These are phyloP conservation scores for Erebia aethiops DNA, from an alignment of 2,888 invertebrate species.

Conservation along the genomic window DNA sequence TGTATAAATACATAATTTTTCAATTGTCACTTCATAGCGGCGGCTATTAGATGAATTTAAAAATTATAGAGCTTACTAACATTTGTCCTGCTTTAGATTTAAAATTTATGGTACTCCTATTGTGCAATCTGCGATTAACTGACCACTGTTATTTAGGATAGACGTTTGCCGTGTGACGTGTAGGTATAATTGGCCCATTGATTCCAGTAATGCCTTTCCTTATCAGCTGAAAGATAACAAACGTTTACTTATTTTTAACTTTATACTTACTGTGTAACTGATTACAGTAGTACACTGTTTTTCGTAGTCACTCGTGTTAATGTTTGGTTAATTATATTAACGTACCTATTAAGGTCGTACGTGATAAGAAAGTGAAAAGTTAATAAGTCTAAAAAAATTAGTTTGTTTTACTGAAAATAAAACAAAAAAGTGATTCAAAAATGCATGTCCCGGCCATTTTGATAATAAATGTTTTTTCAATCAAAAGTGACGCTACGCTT, in stretches of 20 bases:
- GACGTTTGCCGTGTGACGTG: constrained; percentile 27
- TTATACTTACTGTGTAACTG: constrained; percentile 13
- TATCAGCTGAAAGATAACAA: constrained; percentile 31
- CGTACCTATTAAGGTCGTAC: neutral
- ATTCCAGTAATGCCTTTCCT: constrained; percentile 30
- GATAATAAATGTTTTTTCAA: too few species aligned
- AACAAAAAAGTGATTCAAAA: too few species aligned
- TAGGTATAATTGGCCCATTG: constrained; percentile 36
- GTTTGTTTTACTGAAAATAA: too few species aligned
- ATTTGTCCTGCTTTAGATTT: neutral
- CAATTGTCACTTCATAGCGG: too few species aligned
- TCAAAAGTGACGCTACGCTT: too few species aligned
- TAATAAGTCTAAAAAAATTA: too few species aligned
- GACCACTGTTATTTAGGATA: constrained; percentile 35
- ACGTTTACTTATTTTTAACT: constrained; percentile 28
- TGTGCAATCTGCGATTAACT: constrained; percentile 54
- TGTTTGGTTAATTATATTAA: neutral
- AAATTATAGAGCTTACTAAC: neutral
- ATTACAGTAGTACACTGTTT: constrained; percentile 8
- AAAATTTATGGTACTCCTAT: constrained; percentile 25
- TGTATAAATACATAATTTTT: too few species aligned
- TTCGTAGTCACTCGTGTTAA: neutral
- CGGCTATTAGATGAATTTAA: too few species aligned
- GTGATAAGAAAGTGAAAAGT: neutral
- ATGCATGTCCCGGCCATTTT: too few species aligned